Conservation (phyloP, 2,113 vertebrate species). For the Corythaeola cristata region DNA sequence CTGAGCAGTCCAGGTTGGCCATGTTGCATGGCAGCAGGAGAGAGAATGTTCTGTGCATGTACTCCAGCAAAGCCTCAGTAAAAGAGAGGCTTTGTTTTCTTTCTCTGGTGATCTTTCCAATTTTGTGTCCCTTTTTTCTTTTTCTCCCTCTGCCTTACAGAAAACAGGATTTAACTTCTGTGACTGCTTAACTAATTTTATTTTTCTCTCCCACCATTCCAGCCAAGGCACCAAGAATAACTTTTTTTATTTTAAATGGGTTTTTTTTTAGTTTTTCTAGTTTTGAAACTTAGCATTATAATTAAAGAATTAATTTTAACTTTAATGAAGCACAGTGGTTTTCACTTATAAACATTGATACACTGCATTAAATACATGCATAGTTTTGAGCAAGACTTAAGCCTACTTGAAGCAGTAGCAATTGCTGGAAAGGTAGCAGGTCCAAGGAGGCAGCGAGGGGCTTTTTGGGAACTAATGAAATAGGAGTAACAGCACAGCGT, state of each 20-base stretch:
- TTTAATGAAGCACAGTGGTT: neutral
- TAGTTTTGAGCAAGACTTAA: neutral
- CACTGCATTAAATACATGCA: neutral
- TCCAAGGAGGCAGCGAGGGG: neutral
- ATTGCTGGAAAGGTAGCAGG: neutral
- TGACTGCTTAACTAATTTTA: neutral
- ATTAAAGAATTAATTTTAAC: conserved; percentile 10
- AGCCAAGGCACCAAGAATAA: neutral
- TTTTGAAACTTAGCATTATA: neutral
- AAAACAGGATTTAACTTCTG: neutral
- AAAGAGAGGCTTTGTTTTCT: neutral
- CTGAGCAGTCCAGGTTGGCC: neutral
- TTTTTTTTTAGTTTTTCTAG: accelerated
- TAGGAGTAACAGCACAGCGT: neutral
- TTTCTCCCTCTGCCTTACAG: accelerated
- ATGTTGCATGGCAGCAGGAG: neutral
- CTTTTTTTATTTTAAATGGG: neutral
- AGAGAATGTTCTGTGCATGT: neutral
- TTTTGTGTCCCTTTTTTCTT: neutral
- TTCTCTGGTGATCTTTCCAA: neutral
- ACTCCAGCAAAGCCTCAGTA: neutral
- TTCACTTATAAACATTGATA: neutral
- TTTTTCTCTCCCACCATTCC: neutral
- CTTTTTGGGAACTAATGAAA: neutral
- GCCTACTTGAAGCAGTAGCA: neutral